phyloP scores from a whole-genome alignment of 2,113 vertebrate genomes.

The Zosterops japonicus region DNA sequence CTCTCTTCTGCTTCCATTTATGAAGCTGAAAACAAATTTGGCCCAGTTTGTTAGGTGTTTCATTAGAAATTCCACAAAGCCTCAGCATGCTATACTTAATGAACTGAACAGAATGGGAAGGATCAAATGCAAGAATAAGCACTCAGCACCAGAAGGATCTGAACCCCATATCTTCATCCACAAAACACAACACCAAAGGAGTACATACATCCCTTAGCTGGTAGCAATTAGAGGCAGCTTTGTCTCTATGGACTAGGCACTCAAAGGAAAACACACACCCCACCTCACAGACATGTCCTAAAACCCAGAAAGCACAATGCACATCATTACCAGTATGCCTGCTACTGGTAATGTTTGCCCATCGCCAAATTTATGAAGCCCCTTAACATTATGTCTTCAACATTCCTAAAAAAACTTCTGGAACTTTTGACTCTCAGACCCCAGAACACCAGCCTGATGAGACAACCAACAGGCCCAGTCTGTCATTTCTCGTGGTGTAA shows the following conservation, averaged over 20 bases:
- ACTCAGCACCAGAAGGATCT: conserved; percentile 10
- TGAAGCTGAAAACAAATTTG: conserved; percentile 37
- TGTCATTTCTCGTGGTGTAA: background rate
- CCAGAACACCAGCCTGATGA: background rate
- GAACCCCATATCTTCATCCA: background rate
- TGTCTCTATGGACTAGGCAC: background rate
- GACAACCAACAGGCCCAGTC: background rate
- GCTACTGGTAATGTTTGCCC: background rate
- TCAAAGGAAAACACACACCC: background rate
- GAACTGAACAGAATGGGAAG: background rate
- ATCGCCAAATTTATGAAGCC: background rate
- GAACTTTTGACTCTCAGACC: background rate
- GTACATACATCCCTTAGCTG: background rate
- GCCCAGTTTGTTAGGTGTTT: conserved; percentile 8
- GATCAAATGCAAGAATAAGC: background rate
- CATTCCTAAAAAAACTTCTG: background rate
- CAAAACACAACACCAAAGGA: background rate
- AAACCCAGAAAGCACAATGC: background rate
- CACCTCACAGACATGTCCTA: background rate
- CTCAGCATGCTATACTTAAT: background rate
- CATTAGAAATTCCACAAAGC: conserved; percentile 1
- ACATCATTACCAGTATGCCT: background rate
- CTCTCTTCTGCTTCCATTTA: background rate
- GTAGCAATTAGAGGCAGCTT: background rate
- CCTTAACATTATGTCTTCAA: background rate